Evolutionary conservation across 1,140 invertebrate species (phyloP), one percentile per base, ranked within the genome.

Genomic region (Conus betulinus): DNA sequence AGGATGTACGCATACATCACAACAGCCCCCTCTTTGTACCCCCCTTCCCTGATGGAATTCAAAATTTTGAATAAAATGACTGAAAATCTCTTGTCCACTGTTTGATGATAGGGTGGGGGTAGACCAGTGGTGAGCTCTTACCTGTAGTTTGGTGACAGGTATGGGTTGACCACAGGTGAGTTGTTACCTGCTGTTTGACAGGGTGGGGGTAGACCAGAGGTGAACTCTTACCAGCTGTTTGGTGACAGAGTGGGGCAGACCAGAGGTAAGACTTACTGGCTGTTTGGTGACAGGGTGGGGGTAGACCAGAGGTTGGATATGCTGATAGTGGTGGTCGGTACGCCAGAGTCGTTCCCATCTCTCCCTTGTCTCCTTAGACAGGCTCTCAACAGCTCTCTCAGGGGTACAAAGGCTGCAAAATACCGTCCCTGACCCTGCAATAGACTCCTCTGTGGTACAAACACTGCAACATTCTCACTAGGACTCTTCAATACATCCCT

Each of bases 261-360:
- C 5, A 96, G 85, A 20, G 96, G 96, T 94, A 95, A 95, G 96
- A 0, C 60, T 71, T 78, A 92, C 91, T 53, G 90, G 85, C n/a
- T 85, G 67, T 63, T 85, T 89, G 25, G 93, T 94, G 5, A 92
- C 89, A 53, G 93, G 93, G 87, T 94, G 93, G 51, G 92, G 92
- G 89, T 96, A 96, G 53, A 96, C 94, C 3, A 96, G 85, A 17
- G 95, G 96, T 91, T 96, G 95, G n/a, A 95, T 84, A 1, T 94
- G 90, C 23, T 93, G 89, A 51, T 93, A 90, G 17, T 94, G 90
- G 87, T 96, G 94, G 91, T 94, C 95, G 0, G 95, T 90, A 94
- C 96, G 95, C 94, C 95, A 96, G 39, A 96, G 90, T 78, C 94
- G 91, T 84, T 96, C 94, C 95, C 95, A 96, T 81, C 92, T 89